Conservation (phyloP, 2,888 invertebrate species). For the Amitus sp. region DNA sequence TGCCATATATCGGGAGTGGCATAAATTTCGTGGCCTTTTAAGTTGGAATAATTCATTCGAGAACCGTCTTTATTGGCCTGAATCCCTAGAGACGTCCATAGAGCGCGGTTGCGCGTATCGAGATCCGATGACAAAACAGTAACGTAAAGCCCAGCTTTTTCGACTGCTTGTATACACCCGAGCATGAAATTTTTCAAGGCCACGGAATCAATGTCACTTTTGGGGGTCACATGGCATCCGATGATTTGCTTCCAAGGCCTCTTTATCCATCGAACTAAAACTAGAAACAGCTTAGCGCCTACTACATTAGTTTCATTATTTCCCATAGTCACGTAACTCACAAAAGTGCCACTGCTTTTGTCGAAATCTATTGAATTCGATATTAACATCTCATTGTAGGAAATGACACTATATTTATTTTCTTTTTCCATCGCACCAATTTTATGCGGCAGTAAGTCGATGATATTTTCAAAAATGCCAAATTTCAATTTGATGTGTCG, state of each 20-base stretch:
- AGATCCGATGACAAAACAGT: background rate
- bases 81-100: slow-evolving; percentile 11
- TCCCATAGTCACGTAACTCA: background rate
- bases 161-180: background rate
- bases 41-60: background rate
- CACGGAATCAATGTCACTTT: background rate
- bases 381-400: background rate
- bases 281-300: slow-evolving; percentile 9
- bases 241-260: slow-evolving; percentile 18
- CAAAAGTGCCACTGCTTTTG: background rate
- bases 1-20: slow-evolving; percentile 11
- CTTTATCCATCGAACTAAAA: slow-evolving; percentile 8
- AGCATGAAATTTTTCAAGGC: slow-evolving; percentile 10
- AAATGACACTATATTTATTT: background rate
- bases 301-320: background rate
- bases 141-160: background rate
- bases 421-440: background rate
- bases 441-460: background rate
- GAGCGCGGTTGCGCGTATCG: slow-evolving; percentile 1
- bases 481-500: background rate
- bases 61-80: background rate
- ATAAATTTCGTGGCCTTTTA: slow-evolving; percentile 9
- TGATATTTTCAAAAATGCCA: background rate
- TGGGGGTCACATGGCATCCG: slow-evolving; percentile 13
- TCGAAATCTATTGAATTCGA: background rate